Percentiles rank a stretch among this genome's conserved stretches.
Conservation (phyloP, 1,140 invertebrate genomes). For the Drosophila tsacasi region DNA sequence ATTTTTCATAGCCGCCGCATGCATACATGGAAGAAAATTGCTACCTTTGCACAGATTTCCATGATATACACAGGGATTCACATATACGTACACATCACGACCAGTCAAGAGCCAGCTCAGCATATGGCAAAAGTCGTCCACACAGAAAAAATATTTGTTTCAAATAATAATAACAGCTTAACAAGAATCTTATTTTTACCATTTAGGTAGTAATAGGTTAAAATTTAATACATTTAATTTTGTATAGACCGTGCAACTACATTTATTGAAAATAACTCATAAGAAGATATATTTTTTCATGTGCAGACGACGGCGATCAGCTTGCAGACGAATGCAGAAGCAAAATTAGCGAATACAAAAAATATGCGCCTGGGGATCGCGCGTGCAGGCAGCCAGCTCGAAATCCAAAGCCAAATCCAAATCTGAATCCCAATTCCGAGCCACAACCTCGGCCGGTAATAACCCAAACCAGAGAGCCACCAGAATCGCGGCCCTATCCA, state of each 20-base stretch:
- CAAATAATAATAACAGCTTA: neutral
- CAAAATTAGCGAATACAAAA: slow-evolving; percentile 44
- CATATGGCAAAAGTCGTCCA: slow-evolving; percentile 58
- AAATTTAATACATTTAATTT: too few relatives aligned
- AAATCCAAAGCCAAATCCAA: slow-evolving; percentile 68
- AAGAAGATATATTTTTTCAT: neutral
- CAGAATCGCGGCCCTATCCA: slow-evolving; percentile 48
- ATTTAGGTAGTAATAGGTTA: neutral
- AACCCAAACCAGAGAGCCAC: slow-evolving; percentile 22
- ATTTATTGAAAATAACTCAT: neutral
- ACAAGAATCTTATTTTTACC: too few relatives aligned
- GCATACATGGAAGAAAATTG: slow-evolving; percentile 77
- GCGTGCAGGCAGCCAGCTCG: slow-evolving; percentile 65
- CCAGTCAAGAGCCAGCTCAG: slow-evolving; percentile 75
- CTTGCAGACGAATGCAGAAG: slow-evolving; percentile 69
- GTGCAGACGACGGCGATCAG: slow-evolving; percentile 51
- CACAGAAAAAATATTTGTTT: slow-evolving; percentile 1
- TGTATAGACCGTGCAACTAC: neutral
- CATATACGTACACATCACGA: slow-evolving; percentile 75
- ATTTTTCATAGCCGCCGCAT: slow-evolving; percentile 58
- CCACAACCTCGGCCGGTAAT: slow-evolving; percentile 24
- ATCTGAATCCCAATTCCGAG: slow-evolving; percentile 36
- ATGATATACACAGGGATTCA: slow-evolving; percentile 23
- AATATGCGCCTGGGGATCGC: slow-evolving; percentile 60
- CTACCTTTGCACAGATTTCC: slow-evolving; percentile 76